phyloP scores from a whole-genome alignment of 2,888 invertebrate species.

The Noctuana brunneofusca region DNA sequence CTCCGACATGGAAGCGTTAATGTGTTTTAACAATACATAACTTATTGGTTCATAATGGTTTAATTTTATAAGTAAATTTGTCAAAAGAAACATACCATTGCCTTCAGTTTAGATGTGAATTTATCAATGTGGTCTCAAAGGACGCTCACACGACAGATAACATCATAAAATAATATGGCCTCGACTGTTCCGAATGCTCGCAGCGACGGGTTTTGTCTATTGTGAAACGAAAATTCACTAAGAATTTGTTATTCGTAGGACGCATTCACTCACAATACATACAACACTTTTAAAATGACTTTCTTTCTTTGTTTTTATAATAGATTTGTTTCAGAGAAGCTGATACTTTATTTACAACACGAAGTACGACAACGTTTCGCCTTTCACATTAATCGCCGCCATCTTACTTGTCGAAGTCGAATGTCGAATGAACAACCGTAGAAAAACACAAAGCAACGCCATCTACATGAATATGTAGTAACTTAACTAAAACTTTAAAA shows the following conservation, averaged over 20 bases:
- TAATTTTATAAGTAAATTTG: slow-evolving; percentile 45
- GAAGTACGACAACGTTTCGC: slow-evolving; percentile 82
- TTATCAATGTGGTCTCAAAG: slow-evolving; percentile 75
- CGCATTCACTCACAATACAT: slow-evolving; percentile 61
- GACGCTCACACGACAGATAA: slow-evolving; percentile 83
- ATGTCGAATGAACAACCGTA: slow-evolving; percentile 80
- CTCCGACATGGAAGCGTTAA: slow-evolving; percentile 75
- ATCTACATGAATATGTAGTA: slow-evolving; percentile 67
- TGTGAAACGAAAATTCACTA: slow-evolving; percentile 75
- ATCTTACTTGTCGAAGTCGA: slow-evolving; percentile 83
- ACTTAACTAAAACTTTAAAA: background rate
- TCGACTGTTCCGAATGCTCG: slow-evolving; percentile 76
- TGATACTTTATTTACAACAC: slow-evolving; percentile 79
- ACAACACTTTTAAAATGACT: slow-evolving; percentile 58
- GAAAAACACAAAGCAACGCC: slow-evolving; percentile 85
- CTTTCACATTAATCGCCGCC: slow-evolving; percentile 87
- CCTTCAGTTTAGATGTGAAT: slow-evolving; percentile 68
- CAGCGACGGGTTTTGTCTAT: slow-evolving; percentile 81
- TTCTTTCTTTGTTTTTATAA: slow-evolving; percentile 50
- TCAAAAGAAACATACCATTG: slow-evolving; percentile 72
- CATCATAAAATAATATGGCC: slow-evolving; percentile 85
- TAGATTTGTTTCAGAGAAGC: slow-evolving; percentile 59
- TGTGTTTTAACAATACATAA: slow-evolving; percentile 68
- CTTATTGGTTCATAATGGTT: slow-evolving; percentile 47
- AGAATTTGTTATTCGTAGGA: slow-evolving; percentile 55